Evolutionary conservation across 2,797 vertebrate species (phyloP), one percentile per base, ranked within the genome.

Genomic region (Oceanodroma leucorhoa): DNA sequence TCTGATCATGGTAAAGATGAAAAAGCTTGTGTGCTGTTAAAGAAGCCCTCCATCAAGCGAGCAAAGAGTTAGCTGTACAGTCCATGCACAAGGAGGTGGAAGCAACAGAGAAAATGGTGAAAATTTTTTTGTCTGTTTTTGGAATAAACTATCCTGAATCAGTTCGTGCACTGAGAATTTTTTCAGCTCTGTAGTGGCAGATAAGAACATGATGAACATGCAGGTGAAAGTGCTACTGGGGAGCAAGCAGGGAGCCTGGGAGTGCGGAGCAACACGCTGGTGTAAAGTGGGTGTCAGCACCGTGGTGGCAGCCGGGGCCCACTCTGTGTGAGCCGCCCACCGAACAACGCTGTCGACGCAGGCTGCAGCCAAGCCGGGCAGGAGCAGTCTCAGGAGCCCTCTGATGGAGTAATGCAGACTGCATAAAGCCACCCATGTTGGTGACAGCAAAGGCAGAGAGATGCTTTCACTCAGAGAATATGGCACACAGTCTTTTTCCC

Each of bases 1-100:
- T 95, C 86, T 94, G 90, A 84, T 94, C 69, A 71, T 40, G 70
- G 40, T 34, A 51, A 76, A 91, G 89, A 93, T 84, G 66, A 95
- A 90, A 90, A 55, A 34, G 10, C 30, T 72, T 43, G 34, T 83
- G 82, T 69, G 79, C 41, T 86, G 17, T 78, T 78, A 60, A 92
- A 91, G 84, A 78, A 60, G 30, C 34, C 58, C 65, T 93, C 61
- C 64, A 27, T 72, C 67, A 50, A 73, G 57, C 1, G 4, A 85
- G 57, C 78, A 89, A 53, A 85, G 89, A 15, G 32, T n/a, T 53
- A 13, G 34, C 55, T 36, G 36, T 34, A 29, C 50, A 38, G 54
- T 53, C 48, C 51, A 36, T 46, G 71, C 77, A 41, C 1, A 5
- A 87, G 57, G 75, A 85, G 20, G 6, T 73, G 45, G 46, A 94